Conservation (phyloP, 2,113 vertebrate genomes). For the Leucoraja erinaceus region DNA sequence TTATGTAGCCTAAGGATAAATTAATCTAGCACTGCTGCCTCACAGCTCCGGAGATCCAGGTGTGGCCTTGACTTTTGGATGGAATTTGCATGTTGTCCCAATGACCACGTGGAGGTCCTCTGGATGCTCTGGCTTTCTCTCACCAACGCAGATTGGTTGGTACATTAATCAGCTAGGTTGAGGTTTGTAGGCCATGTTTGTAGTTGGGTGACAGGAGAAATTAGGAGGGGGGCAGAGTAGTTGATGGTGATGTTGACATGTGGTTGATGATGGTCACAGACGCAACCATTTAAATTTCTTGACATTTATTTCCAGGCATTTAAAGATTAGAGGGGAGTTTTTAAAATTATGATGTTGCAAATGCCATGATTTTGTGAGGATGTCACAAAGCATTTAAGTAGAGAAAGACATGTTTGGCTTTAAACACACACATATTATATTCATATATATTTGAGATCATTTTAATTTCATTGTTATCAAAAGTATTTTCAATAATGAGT, state of each 20-base stretch:
- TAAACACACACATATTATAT: neutral
- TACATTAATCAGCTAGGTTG: too few relatives aligned
- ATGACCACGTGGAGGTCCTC: too few relatives aligned
- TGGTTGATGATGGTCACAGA: too few relatives aligned
- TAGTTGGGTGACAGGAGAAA: too few relatives aligned
- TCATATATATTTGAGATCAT: neutral
- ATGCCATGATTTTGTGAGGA: neutral
- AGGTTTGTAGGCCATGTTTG: too few relatives aligned
- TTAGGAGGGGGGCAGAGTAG: too few relatives aligned
- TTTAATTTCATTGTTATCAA: conserved; percentile 1
- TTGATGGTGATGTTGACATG: too few relatives aligned
- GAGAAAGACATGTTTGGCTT: neutral
- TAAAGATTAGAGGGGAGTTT: neutral
- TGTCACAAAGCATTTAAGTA: neutral
- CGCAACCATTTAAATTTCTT: neutral
- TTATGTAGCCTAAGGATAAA: neutral
- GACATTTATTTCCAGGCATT: neutral
- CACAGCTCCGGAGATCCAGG: too few relatives aligned
- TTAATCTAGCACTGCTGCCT: neutral
- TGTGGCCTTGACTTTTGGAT: too few relatives aligned
- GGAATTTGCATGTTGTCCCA: too few relatives aligned
- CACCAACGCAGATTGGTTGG: too few relatives aligned
- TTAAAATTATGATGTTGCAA: neutral
- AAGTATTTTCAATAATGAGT: neutral
- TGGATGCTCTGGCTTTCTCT: too few relatives aligned